These are phyloP conservation scores for Gnathonemus longibarbis DNA, from an alignment of 2,113 vertebrate genomes.

Conservation along the genomic window DNA sequence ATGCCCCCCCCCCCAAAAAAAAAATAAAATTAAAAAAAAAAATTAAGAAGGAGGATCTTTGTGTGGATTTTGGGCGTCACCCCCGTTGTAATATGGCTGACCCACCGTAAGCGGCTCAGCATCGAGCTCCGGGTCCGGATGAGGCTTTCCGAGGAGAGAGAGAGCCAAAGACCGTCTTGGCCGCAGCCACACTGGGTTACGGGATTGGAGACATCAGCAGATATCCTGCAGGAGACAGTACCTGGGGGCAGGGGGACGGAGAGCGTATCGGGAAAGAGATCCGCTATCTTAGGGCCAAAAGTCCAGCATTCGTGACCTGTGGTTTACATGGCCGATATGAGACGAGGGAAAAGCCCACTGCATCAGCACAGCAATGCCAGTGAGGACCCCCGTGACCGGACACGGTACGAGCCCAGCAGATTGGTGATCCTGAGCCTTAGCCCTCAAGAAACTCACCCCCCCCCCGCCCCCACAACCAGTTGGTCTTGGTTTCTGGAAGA, in stretches of 20 bases:
- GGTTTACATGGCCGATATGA: background rate
- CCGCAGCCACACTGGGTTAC: background rate
- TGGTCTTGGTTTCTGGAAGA: conserved; percentile 45
- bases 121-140: background rate
- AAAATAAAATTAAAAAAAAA: background rate
- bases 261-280: background rate
- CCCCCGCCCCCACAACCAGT: background rate
- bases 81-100: background rate
- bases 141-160: background rate
- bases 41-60: conserved; percentile 16
- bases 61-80: conserved; percentile 22
- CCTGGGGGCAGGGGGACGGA: background rate
- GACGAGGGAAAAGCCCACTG: background rate
- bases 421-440: conserved; percentile 38
- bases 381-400: background rate
- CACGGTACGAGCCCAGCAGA: conserved; percentile 20
- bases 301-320: background rate
- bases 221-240: background rate
- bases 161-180: background rate
- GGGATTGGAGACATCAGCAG: background rate
- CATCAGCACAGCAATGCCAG: conserved; percentile 26
- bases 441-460: conserved; percentile 26
- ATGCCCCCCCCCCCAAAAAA: conserved; percentile 8
- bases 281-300: background rate
- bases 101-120: background rate